A percentile compares a stretch with the other conserved stretches of the same genome.
Conservation (phyloP, 2,113 vertebrate genomes). For the Glareola pratincola region DNA sequence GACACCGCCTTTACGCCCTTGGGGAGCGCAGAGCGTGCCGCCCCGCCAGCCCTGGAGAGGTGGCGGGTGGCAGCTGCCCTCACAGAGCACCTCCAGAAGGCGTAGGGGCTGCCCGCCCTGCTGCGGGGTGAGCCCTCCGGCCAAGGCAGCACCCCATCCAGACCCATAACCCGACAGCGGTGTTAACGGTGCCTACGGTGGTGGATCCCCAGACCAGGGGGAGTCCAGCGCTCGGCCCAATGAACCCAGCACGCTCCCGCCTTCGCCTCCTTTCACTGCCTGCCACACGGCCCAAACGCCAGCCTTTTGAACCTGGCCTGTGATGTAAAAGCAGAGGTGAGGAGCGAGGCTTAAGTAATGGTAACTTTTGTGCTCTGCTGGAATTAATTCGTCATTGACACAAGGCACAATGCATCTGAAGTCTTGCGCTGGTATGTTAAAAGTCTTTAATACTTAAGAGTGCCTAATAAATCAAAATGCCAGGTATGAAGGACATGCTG, state of each 20-base stretch:
- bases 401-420: slow-evolving; percentile 82
- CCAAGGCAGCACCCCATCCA: not conserved
- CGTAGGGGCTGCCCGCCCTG: not conserved
- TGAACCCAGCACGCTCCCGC: rapidly evolving
- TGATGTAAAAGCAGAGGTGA: slow-evolving; percentile 69
- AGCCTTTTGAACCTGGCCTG: slow-evolving; percentile 63
- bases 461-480: slow-evolving; percentile 96
- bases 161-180: rapidly evolving
- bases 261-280: not conserved
- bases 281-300: slow-evolving; percentile 70
- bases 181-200: rapidly evolving
- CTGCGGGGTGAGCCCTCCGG: rapidly evolving
- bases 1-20: no score
- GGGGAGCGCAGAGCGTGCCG: rapidly evolving
- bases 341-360: slow-evolving; percentile 79
- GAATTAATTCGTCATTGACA: slow-evolving; percentile 93
- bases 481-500: slow-evolving; percentile 76
- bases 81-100: not conserved
- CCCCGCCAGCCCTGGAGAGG: no score
- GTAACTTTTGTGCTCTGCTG: slow-evolving; percentile 86
- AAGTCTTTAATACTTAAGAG: slow-evolving; percentile 85
- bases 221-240: rapidly evolving
- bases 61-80: not conserved
- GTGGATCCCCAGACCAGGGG: rapidly evolving
- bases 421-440: slow-evolving; percentile 75